Evolutionary conservation across 2,888 invertebrate genomes (phyloP), one percentile per base, ranked within the genome.

Genomic region (Cantharis flavilabris): DNA sequence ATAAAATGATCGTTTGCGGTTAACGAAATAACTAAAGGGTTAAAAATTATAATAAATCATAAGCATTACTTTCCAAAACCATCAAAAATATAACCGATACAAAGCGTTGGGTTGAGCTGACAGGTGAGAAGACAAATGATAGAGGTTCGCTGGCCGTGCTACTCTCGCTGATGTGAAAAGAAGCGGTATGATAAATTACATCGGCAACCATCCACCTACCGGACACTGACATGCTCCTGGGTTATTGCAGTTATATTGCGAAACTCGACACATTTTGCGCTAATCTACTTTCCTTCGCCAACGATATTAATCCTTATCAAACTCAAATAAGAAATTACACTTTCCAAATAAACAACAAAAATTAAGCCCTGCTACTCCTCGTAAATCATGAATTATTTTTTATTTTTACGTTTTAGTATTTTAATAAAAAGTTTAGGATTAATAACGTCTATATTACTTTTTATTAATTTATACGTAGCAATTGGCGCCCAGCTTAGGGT

Each of bases 101-200:
- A 86, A 86, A 87, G 86, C 86, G 85, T 81, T 82, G 85, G 83
- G 75, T 82, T 83, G 83, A 85, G 83, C 84, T 87, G 87, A 87
- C 87, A 87, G 87, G 87, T 87, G 85, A 85, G 86, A 87, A 87
- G 87, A 87, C 87, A 86, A 87, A 87, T 87, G 87, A 87, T 86
- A 83, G 77, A 85, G 83, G 80, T 80, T 79, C 78, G 82, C 81
- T 81, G 82, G 82, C 82, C 81, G 81, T 79, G 81, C 81, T 81
- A 80, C 81, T 82, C 81, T 78, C 80, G 81, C 78, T 80, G 83
- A 84, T 84, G 83, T 86, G 84, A 86, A 86, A 83, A 82, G 86
- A 86, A 85, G 84, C 84, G 79, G 82, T 85, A 86, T 86, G 86
- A 86, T 86, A 86, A 86, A 86, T 86, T 85, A 85, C 84, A 82